Conservation (phyloP, 35 echinoderm and acorn worm species). For the Amphiura filiformis region DNA sequence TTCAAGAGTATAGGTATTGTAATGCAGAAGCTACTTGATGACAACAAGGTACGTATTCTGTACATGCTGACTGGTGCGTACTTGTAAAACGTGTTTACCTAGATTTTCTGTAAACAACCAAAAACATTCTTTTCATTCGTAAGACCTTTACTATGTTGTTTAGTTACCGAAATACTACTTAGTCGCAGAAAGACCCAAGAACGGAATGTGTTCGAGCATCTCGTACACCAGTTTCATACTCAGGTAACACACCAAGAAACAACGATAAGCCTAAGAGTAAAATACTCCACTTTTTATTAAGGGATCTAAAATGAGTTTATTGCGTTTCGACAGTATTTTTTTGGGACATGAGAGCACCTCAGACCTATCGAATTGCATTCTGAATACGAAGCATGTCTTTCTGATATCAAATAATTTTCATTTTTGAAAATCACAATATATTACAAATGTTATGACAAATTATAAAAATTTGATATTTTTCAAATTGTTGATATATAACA, state of each 20-base stretch:
- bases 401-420: too few relatives aligned
- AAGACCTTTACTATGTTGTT: neutral
- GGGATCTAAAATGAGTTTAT: too few relatives aligned
- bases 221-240: neutral
- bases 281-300: neutral
- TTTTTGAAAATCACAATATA: too few relatives aligned
- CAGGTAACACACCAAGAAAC: neutral
- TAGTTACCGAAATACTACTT: too few relatives aligned
- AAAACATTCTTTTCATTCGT: neutral
- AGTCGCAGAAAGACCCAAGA: neutral
- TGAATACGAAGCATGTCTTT: too few relatives aligned
- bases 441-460: too few relatives aligned
- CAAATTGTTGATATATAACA: too few relatives aligned
- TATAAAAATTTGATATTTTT: too few relatives aligned
- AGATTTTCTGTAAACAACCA: neutral
- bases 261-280: too few relatives aligned
- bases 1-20: neutral
- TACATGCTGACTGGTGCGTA: neutral
- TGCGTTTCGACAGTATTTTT: too few relatives aligned
- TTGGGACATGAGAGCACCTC: too few relatives aligned
- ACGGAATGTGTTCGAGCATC: neutral
- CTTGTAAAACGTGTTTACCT: neutral
- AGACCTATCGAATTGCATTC: too few relatives aligned
- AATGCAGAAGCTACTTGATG: neutral
- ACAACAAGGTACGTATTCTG: neutral